Evolutionary conservation across 1,140 invertebrate species (phyloP), one percentile per base, ranked within the genome.

Genomic region (Brachionus manjavacas): DNA sequence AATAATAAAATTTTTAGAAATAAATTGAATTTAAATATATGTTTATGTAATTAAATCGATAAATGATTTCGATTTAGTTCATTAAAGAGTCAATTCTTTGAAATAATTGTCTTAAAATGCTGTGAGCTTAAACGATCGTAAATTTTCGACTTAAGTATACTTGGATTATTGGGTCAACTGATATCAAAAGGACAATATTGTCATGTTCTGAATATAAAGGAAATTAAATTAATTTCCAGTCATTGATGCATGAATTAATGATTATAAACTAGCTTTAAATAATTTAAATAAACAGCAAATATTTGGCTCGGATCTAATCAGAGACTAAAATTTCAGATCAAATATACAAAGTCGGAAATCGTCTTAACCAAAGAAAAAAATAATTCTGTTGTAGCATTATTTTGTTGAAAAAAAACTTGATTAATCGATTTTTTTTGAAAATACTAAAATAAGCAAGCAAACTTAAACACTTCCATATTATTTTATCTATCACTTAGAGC

Each of bases 171-270:
- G n/a, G 64, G 25, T 31, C 66, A 68, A 68, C 39, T 14, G 25
- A 31, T 31, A n/a, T 31, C 39, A 16, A 31, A 31, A 28, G 31
- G 25, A 31, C 66, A 68, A 14, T 14, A 68, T 31, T 39, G 66
- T 68, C 66, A 68, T 68, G 66, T 68, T 68, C n/a, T 16, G 11
- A 41, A 72, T 72, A 39, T 72, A 72, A 72, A 41, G 68, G 68
- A 72, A 72, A 72, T 72, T 39, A 20, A 72, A 72, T 72, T 72
- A 72, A 72, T 72, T 72, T 72, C 68, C 68, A 72, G 16, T 12
- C 31, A 72, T 60, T 60, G 52, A 23, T 72, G 68, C 68, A 72
- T 72, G 35, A 41, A 72, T 41, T 20, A 72, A 41, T 41, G 68
- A 43, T 16, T 41, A 72, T 20, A 72, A 72, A 31, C 66, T 68